Percentiles rank a stretch among this genome's conserved stretches.
These are phyloP conservation scores for Acronicta aceris DNA, from an alignment of 2,888 invertebrate species.

Conservation along the genomic window DNA sequence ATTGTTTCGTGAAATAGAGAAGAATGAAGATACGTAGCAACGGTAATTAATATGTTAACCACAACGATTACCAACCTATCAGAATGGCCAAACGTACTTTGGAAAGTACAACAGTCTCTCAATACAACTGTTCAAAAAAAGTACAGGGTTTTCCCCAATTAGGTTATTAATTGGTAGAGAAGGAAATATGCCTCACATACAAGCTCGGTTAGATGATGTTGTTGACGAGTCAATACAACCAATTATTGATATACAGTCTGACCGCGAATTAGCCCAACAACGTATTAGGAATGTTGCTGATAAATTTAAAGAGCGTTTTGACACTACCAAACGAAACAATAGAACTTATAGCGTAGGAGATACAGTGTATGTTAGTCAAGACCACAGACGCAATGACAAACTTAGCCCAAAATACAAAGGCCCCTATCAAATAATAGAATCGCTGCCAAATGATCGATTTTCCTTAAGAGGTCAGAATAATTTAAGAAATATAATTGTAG, in stretches of 20 bases:
- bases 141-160: too few species aligned
- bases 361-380: conserved; percentile 48
- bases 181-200: conserved; percentile 4
- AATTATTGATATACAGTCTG: conserved; percentile 4
- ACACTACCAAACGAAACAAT: conserved; percentile 1
- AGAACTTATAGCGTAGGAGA: conserved; percentile 25
- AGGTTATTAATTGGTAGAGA: not conserved
- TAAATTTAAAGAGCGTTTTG: conserved; percentile 18
- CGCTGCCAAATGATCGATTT: conserved; percentile 12
- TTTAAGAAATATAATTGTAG: conserved; percentile 8
- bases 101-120: too few species aligned
- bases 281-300: not conserved
- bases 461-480: not conserved
- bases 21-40: conserved; percentile 45
- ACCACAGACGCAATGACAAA: conserved; percentile 51
- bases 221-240: not conserved
- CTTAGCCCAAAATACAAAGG: conserved; percentile 45
- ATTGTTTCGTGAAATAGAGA: conserved; percentile 37
- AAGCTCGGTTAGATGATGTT: conserved; percentile 9
- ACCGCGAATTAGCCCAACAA: conserved; percentile 9
- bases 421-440: conserved; percentile 29
- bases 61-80: not conserved
- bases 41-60: conserved; percentile 41
- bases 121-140: too few species aligned
- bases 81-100: too few species aligned